Percentiles rank a stretch among this genome's conserved stretches.
phyloP scores from a whole-genome alignment of 2,888 invertebrate species.

The Dryocosmus kuriphilus region DNA sequence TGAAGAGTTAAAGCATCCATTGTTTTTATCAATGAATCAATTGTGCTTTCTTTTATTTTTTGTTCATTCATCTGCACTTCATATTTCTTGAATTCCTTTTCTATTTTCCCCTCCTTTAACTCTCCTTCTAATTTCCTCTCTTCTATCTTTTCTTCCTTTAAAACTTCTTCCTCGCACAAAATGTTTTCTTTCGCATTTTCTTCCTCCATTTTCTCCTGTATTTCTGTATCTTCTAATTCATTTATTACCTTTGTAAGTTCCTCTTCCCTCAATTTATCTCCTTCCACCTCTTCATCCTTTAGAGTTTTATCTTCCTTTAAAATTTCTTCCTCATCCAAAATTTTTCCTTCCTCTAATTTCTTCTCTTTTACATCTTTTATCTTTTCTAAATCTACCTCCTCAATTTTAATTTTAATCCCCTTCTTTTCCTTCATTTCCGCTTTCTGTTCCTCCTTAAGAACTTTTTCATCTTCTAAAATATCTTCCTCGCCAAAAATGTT shows the following conservation, averaged over 20 bases:
- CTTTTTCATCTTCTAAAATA: background rate
- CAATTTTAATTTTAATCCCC: background rate
- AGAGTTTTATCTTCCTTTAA: background rate
- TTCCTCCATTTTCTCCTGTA: background rate
- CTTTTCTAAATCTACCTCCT: background rate
- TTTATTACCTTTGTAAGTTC: no score
- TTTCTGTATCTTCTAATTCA: background rate
- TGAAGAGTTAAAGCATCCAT: conserved; percentile 45
- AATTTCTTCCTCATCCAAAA: background rate
- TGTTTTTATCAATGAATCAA: conserved; percentile 39
- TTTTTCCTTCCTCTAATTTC: background rate
- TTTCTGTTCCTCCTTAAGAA: background rate
- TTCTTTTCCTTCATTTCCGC: background rate
- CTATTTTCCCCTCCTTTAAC: background rate
- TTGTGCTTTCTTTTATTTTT: conserved; percentile 23
- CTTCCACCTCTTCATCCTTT: background rate
- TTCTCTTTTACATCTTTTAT: background rate
- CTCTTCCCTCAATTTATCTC: background rate
- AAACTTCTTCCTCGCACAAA: background rate
- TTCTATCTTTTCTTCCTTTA: background rate
- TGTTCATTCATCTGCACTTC: background rate
- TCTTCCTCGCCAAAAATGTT: background rate
- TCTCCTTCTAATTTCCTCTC: background rate
- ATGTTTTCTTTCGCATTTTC: background rate
- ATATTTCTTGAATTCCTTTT: background rate